Base-by-base conservation (phyloP, 2,888 invertebrate genomes). In the Dromius quadrimaculatus region DNA sequence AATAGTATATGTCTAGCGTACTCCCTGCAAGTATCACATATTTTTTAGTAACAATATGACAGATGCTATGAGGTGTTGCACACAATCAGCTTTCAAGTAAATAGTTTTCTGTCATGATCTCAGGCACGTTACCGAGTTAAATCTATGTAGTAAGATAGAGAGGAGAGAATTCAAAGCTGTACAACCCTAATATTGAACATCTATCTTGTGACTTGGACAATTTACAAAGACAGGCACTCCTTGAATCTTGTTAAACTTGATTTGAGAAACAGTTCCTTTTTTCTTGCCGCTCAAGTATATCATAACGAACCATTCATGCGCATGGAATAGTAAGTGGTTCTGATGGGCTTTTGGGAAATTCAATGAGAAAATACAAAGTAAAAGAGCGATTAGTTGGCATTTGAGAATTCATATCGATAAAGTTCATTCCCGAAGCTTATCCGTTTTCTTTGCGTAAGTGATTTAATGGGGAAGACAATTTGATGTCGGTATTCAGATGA, bases 401-500 rank as follows among this genome's bases (percentile, higher is more conserved):
- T 50, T 32, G 50, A 13, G 34, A 47, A 45, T 63, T 63, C 32
- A 45, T 19, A 38, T 20, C 41, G 61, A 41, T n/a, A 41, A 61
- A 41, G 23, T 22, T 20, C 34, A 8, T 47, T 36, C 50, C 34
- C 34, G 47, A 34, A 38, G 61, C 38, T 65, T 50, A 65, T 65
- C 38, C 19, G 65, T 50, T 65, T 54, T 50, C 34, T 62, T 23
- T 17, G 43, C 43, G 22, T 43, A 43, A 62, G 41, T 13, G 62
- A 62, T 41, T 59, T 34, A 15, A 19, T 13, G 43, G 28, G 15
- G 15, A 43, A 43, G 5, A 32, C 23, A 54, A 28, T 36, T 15
- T 9, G 9, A 36, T 15, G 62, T 41, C 41, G 22, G n/a, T 41
- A 11, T 11, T 17, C 11, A 41, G n/a, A 3, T 11, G 6, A 8